Evolutionary conservation across 2,888 invertebrate genomes (phyloP).

Genomic region (Unio pictorum): DNA sequence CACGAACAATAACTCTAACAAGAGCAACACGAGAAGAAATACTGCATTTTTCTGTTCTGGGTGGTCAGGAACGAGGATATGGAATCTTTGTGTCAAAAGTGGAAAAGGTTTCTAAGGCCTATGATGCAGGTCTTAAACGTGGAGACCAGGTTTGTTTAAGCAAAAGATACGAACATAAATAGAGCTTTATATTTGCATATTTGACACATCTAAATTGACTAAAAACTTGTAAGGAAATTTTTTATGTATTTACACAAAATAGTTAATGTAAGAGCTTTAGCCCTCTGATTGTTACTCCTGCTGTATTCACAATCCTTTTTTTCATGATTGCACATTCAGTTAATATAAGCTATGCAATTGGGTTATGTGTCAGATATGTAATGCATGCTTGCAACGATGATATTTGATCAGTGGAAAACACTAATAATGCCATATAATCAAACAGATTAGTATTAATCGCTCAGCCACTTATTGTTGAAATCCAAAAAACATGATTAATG

Average conservation of each 20-base stretch:
- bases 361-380: neutral
- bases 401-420: too few relatives aligned
- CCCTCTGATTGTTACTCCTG: too few relatives aligned
- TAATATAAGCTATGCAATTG: neutral
- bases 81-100: constrained; percentile 97
- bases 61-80: constrained; percentile 92
- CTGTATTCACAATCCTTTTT: too few relatives aligned
- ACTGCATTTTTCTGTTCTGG: constrained; percentile 92
- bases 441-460: too few relatives aligned
- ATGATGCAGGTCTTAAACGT: constrained; percentile 94
- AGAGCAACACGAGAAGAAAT: constrained; percentile 92
- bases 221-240: too few relatives aligned
- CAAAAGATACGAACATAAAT: neutral
- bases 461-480: too few relatives aligned
- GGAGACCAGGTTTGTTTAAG: constrained; percentile 84
- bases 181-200: too few relatives aligned
- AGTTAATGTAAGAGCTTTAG: too few relatives aligned
- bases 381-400: neutral
- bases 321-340: neutral
- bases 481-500: too few relatives aligned
- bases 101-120: constrained; percentile 92
- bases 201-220: too few relatives aligned
- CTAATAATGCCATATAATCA: too few relatives aligned
- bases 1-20: constrained; percentile 91
- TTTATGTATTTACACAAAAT: too few relatives aligned